These are phyloP conservation scores for Bombyx mori DNA, from an alignment of 1,140 invertebrate species.

Conservation along the genomic window ASM3026992v2 NC_085119.1:4940001-4940500, in stretches of 20 bases:
- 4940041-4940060: conserved; percentile 82
- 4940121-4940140: conserved; percentile 93
- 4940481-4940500: neutral
- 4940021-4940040: conserved; percentile 81
- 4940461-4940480: no score
- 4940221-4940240: neutral
- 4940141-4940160: conserved; percentile 89
- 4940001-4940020: conserved; percentile 77
- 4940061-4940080: conserved; percentile 85
- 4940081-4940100: conserved; percentile 88
- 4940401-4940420: no score
- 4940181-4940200: conserved; percentile 26
- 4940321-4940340: no score
- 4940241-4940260: neutral
- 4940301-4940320: no score
- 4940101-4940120: conserved; percentile 83
- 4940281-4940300: no score
- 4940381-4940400: no score
- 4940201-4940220: neutral
- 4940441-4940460: no score
- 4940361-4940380: no score
- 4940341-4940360: no score
- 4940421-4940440: no score
- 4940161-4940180: conserved; percentile 95
- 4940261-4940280: no score